Evolutionary conservation across 2,113 vertebrate genomes (phyloP), one percentile per base, ranked within the genome.

Genomic region (Bubo blakistoni): DNA sequence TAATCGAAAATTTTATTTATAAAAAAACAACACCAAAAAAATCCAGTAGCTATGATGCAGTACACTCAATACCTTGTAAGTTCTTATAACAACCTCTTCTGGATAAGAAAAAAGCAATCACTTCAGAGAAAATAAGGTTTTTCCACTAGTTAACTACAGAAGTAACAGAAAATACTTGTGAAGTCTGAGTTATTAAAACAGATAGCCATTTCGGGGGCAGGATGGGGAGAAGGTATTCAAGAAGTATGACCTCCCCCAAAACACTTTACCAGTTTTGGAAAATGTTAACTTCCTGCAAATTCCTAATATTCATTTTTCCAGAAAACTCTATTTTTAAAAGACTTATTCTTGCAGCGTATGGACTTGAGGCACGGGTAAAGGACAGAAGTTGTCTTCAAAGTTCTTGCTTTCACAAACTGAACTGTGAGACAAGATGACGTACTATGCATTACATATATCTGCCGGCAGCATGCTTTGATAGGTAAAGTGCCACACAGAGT

Each of bases 381-480:
- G 46, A 51, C 25, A 66, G 44, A 65, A 77, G 25, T 2, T 36
- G 26, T n/a, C 62, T 77, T 65, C 14, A 22, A 46, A 80, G 49
- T 51, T 70, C 46, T 46, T n/a, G n/a, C 16, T 79, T 14, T 72
- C 59, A 54, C 6, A 7, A 52, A 58, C 16, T 19, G 10, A 80
- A 34, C 38, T 10, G 25, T 6, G 38, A 80, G 32, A 46, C 0
- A 0, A 77, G 49, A 80, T 65, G 81, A 80, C 10, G 1, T 7
- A 38, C 26, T 17, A 32, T 3, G 2, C 11, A 32, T 2, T 47
- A 34, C 70, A 27, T 17, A 2, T 94, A 95, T 94, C 91, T 91
- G 63, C 79, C 52, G 54, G 44, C 70, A 92, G 34, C 85, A 93
- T 16, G 1, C 54, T 85, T 24, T 4, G 47, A 79, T 18, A 25